Conservation (phyloP, 2,797 vertebrate species). For the Tarsius wallacei region DNA sequence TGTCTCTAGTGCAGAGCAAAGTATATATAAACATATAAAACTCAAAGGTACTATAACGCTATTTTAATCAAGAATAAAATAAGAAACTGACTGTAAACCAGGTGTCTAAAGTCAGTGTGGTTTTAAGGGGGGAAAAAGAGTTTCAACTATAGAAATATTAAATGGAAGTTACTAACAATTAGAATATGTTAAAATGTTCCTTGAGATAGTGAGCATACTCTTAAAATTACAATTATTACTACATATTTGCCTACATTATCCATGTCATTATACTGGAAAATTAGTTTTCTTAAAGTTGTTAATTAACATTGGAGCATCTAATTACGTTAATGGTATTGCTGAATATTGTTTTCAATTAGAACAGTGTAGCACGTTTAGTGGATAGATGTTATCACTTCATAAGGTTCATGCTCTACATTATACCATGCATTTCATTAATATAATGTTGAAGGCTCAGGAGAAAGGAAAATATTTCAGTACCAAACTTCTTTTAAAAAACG, state of each 20-base stretch:
- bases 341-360: slow-evolving; percentile 82
- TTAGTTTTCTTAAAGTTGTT: slow-evolving; percentile 80
- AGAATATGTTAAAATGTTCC: slow-evolving; percentile 69
- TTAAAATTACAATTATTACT: slow-evolving; percentile 80
- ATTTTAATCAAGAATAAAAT: slow-evolving; percentile 53
- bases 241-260: slow-evolving; percentile 68
- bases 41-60: background rate
- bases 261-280: slow-evolving; percentile 65
- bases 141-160: slow-evolving; percentile 64
- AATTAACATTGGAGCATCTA: slow-evolving; percentile 80
- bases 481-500: slow-evolving; percentile 14
- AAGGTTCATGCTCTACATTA: slow-evolving; percentile 32
- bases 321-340: slow-evolving; percentile 79
- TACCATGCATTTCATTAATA: slow-evolving; percentile 57
- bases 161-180: slow-evolving; percentile 73
- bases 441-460: slow-evolving; percentile 23
- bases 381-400: slow-evolving; percentile 73
- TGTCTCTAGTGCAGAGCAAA: background rate
- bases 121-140: slow-evolving; percentile 30
- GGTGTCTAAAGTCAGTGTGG: background rate
- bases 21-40: background rate
- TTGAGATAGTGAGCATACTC: slow-evolving; percentile 73
- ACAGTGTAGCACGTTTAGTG: slow-evolving; percentile 53
- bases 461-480: background rate
- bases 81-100: background rate